These are phyloP conservation scores for Melanotaenia maccullochi DNA, from an alignment of 2,797 vertebrate species.

Conservation along the genomic window DNA sequence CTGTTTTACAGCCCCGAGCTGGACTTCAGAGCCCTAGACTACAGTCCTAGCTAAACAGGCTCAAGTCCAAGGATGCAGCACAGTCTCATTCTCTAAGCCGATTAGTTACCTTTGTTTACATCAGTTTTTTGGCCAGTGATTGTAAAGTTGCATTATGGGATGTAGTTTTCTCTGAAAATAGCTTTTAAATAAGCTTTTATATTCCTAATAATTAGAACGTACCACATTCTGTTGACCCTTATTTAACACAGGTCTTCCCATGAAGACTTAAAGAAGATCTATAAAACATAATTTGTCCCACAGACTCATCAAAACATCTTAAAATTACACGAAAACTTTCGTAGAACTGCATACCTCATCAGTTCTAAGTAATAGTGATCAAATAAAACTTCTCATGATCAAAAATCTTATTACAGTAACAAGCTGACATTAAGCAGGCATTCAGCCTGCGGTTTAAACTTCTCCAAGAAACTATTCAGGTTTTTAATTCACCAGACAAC, in stretches of 20 bases:
- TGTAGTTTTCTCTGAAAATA: background rate
- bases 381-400: background rate
- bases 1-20: conserved; percentile 8
- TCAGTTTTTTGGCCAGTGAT: background rate
- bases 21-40: conserved; percentile 34
- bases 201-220: background rate
- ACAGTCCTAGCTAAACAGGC: background rate
- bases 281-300: too few relatives aligned
- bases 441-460: background rate
- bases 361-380: background rate
- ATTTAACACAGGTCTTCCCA: background rate
- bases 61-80: conserved; percentile 12
- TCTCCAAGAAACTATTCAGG: conserved; percentile 7
- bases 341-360: background rate
- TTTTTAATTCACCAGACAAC: conserved; percentile 15
- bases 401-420: background rate
- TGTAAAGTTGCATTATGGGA: background rate
- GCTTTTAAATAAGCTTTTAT: background rate
- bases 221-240: background rate
- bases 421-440: conserved; percentile 5
- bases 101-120: conserved; percentile 2
- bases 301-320: too few relatives aligned
- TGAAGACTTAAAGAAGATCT: background rate
- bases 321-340: too few relatives aligned
- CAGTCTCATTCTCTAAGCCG: conserved; percentile 2